Evolutionary conservation across 2,888 invertebrate species (phyloP).

Genomic region (Caenorhabditis sulstoni): DNA sequence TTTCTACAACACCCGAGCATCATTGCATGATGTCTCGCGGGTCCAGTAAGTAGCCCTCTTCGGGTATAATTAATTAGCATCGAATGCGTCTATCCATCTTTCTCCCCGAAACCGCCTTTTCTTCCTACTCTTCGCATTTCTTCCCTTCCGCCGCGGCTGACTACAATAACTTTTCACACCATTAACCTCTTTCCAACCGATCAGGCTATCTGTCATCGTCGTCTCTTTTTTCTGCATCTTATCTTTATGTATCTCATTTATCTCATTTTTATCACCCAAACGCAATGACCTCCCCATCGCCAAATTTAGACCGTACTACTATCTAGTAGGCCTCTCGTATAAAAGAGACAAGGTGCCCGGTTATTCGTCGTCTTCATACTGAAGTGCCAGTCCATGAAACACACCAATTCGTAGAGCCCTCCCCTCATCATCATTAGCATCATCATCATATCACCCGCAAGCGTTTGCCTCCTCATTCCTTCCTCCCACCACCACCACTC

Average conservation of each 20-base stretch:
- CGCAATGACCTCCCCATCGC: constrained; percentile 27
- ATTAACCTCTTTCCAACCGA: constrained; percentile 7
- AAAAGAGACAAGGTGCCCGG: neutral
- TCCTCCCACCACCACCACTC: constrained; percentile 2
- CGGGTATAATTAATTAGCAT: constrained; percentile 34
- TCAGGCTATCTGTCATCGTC: constrained; percentile 9
- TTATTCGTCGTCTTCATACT: neutral
- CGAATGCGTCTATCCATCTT: neutral
- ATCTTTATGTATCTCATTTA: constrained; percentile 1
- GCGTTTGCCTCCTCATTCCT: neutral
- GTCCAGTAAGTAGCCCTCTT: constrained; percentile 26
- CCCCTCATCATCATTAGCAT: constrained; percentile 1
- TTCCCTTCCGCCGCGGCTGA: neutral
- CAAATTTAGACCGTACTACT: neutral
- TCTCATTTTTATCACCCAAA: constrained; percentile 11
- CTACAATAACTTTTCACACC: constrained; percentile 21
- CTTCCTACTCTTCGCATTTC: neutral
- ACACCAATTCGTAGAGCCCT: constrained; percentile 14
- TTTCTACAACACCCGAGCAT: too few species aligned
- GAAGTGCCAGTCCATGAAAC: neutral
- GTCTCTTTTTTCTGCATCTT: constrained; percentile 6
- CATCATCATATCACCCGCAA: constrained; percentile 41
- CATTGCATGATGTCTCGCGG: neutral
- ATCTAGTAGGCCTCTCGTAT: neutral
- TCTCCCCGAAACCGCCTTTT: neutral